A percentile compares a stretch with the other conserved stretches of the same genome.
Evolutionary conservation across 37 sponge, comb jelly and placozoan genomes (phyloP).

Genomic region (Theonella swinhoei): DNA sequence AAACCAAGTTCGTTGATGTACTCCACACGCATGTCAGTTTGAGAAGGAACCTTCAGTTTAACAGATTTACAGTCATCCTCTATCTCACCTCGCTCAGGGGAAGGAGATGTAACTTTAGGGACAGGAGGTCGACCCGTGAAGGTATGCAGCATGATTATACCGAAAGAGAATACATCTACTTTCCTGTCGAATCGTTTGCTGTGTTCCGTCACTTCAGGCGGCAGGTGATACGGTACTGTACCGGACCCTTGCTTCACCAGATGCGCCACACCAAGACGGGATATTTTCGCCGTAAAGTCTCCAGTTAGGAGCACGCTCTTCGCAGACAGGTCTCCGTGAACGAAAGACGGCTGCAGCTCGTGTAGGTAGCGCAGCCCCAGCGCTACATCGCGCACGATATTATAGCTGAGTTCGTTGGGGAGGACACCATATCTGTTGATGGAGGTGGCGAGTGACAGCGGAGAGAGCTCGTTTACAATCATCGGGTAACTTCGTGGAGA

Average conservation of each 20-base stretch:
- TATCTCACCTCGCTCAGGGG: too few relatives aligned
- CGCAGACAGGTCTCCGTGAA: constrained; percentile 31
- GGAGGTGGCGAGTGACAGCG: constrained; percentile 13
- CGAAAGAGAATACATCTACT: constrained; percentile 45
- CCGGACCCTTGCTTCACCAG: background rate
- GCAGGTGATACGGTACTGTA: background rate
- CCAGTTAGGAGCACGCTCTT: constrained; percentile 20
- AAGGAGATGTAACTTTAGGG: background rate
- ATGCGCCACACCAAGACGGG: constrained; percentile 21
- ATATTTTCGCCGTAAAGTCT: constrained; percentile 51
- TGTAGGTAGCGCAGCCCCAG: constrained; percentile 53
- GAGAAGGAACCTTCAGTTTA: background rate
- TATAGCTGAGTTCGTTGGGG: constrained; percentile 20
- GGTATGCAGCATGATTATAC: constrained; percentile 33
- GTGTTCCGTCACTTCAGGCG: background rate
- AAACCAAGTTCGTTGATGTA: background rate
- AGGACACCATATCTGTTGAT: constrained; percentile 17
- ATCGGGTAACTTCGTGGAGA: constrained; percentile 15
- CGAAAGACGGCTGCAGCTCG: constrained; percentile 14
- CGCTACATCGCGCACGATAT: constrained; percentile 50
- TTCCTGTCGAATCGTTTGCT: background rate
- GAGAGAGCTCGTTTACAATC: constrained; percentile 34
- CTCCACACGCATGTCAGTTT: background rate
- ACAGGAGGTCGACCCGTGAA: constrained; percentile 11
- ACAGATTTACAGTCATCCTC: background rate